phyloP scores from a whole-genome alignment of 2,888 invertebrate species.

The Nomada fabriciana region DNA sequence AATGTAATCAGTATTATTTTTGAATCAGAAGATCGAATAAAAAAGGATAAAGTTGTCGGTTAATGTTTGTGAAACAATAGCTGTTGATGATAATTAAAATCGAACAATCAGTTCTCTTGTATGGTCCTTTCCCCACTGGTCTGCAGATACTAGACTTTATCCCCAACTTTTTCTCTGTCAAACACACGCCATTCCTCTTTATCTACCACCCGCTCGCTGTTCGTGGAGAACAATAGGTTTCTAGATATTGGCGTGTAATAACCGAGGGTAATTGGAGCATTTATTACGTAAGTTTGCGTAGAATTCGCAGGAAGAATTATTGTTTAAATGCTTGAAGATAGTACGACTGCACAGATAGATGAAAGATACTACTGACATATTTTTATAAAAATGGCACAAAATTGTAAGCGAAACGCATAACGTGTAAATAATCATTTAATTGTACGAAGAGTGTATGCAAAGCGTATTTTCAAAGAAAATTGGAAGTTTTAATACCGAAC shows the following conservation, averaged over 20 bases:
- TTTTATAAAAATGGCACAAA: neutral
- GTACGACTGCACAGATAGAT: neutral
- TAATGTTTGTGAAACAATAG: conserved; percentile 5
- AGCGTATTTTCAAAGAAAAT: neutral
- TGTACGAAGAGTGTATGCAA: neutral
- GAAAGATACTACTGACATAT: neutral
- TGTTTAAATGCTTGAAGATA: neutral
- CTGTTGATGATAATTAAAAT: conserved; percentile 30
- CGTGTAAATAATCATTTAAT: neutral
- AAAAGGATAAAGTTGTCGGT: conserved; percentile 4
- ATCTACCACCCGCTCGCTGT: conserved; percentile 12
- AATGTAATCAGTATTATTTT: no score
- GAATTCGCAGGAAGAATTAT: conserved; percentile 3
- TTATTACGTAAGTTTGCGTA: conserved; percentile 31
- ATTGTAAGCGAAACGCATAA: neutral
- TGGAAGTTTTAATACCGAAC: neutral
- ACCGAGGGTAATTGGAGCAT: conserved; percentile 25
- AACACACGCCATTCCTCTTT: conserved; percentile 32
- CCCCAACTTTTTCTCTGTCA: conserved; percentile 51
- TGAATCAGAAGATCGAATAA: neutral
- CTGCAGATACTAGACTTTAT: conserved; percentile 46
- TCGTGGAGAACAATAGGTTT: conserved; percentile 38
- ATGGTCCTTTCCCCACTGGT: conserved; percentile 23
- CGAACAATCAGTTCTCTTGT: neutral
- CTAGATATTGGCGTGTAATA: conserved; percentile 34